Base-by-base conservation (phyloP, 2,797 vertebrate genomes). In the Clarias platycephalus region DNA sequence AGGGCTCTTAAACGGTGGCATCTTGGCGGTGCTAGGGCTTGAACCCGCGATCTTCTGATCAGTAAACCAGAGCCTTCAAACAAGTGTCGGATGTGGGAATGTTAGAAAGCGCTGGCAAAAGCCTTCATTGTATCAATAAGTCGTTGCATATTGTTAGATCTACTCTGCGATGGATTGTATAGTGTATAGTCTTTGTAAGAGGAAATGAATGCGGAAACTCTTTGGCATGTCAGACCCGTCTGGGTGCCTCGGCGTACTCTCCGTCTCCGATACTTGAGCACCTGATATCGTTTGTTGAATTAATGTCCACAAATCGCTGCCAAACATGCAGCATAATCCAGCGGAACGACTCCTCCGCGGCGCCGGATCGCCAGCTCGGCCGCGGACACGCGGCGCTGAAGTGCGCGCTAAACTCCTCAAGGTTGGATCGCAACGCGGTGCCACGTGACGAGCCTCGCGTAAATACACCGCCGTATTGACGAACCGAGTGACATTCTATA, bases 271-370 rank as follows among this genome's bases (percentile, higher is more conserved):
- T 9, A 37, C 78, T 85, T 15, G 16, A 49, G 62, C 24, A 67
- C 71, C 64, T 71, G 80, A 82, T 85, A 34, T 64, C 34, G 71
- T 81, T 77, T 76, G 79, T 81, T 76, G 53, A 70, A 71, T 84
- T 79, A 84, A 85, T 64, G 71, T 62, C 79, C 63, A 20, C 58
- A n/a, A 77, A 57, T 60, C 7, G 3, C 63, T 81, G 79, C 79
- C 79, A 77, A 78, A 70, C 62, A 58, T 4, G 34, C 80, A 40
- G 53, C 26, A 2, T 63, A 53, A 62, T 34, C 22, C 72, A 20
- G 84, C 10, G 55, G 4, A 66, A 82, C 64, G 13, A 18, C 37
- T 77, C 74, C 84, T 53, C 63, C 26, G 53, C 15, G 37, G 24
- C 34, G 44, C 84, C 34, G 26, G 63, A 85, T 82, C 78, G 44